Evolutionary conservation across 2,888 invertebrate genomes (phyloP).

Genomic region (Lasioglossum villosulum): DNA sequence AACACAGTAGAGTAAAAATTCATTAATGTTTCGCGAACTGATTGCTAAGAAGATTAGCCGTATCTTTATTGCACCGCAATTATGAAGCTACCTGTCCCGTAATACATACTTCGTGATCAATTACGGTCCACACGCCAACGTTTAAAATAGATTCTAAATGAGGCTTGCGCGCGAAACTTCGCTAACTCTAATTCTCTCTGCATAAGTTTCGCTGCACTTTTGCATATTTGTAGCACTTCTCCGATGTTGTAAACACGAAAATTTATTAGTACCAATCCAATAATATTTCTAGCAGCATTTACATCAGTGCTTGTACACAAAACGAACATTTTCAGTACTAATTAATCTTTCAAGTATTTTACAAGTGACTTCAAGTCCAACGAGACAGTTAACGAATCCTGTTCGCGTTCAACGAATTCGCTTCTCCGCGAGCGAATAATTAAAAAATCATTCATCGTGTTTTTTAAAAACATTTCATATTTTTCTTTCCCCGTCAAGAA

Average conservation of each 20-base stretch:
- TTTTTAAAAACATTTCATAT: not conserved
- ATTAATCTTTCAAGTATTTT: not conserved
- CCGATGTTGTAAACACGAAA: not conserved
- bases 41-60: conserved; percentile 38
- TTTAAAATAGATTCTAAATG: conserved; percentile 36
- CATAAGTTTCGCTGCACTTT: not conserved
- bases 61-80: conserved; percentile 48
- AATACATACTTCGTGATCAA: conserved; percentile 37
- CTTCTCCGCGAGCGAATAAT: not conserved
- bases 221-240: not conserved
- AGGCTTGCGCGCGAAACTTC: conserved; percentile 24
- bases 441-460: not conserved
- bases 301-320: no score
- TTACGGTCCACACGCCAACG: conserved; percentile 35
- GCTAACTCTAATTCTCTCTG: not conserved
- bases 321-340: no score
- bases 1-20: conserved; percentile 33
- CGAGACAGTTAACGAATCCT: not conserved
- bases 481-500: not conserved
- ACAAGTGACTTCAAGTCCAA: not conserved
- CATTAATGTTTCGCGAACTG: conserved; percentile 19
- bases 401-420: not conserved
- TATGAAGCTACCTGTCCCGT: conserved; percentile 36
- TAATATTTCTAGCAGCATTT: no score
- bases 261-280: no score